Percentiles rank a stretch among this genome's conserved stretches.
Conservation (phyloP, 2,888 invertebrate species). For the Thecocarcelia acutangulata region DNA sequence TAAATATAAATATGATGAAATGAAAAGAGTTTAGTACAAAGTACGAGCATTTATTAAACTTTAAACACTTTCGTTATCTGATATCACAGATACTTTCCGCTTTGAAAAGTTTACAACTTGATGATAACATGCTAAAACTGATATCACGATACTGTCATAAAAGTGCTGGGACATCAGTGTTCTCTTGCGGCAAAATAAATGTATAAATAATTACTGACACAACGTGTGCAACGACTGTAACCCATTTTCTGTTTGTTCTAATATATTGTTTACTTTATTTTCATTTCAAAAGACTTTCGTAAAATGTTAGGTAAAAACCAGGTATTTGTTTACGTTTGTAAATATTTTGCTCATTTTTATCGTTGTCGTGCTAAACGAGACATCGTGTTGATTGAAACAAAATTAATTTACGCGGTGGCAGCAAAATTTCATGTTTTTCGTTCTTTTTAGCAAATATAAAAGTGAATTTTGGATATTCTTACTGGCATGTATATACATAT, state of each 20-base stretch:
- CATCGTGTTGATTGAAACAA: too few species aligned
- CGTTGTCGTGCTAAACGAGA: conserved; percentile 10
- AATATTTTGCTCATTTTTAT: not conserved
- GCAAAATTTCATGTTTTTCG: too few species aligned
- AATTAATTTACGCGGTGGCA: too few species aligned
- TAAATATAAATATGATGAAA: too few species aligned
- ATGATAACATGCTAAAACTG: conserved; percentile 15
- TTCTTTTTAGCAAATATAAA: too few species aligned
- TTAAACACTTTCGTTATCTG: conserved; percentile 12
- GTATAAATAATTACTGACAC: conserved; percentile 24
- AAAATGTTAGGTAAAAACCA: not conserved
- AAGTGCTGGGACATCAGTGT: too few species aligned
- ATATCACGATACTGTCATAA: too few species aligned
- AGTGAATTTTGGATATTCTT: too few species aligned
- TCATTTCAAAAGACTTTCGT: not conserved
- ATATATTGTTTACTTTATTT: not conserved
- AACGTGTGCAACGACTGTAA: conserved; percentile 50
- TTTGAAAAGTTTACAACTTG: conserved; percentile 4
- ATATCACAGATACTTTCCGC: conserved; percentile 15
- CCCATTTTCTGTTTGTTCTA: conserved; percentile 28
- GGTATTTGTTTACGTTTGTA: not conserved
- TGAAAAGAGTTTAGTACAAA: too few species aligned
- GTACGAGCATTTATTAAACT: too few species aligned
- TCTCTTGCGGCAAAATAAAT: too few species aligned
- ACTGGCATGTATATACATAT: too few species aligned